A percentile compares a stretch with the other conserved stretches of the same genome.
Evolutionary conservation across 1,140 invertebrate genomes (phyloP).

Genomic region (Ruditapes philippinarum): DNA sequence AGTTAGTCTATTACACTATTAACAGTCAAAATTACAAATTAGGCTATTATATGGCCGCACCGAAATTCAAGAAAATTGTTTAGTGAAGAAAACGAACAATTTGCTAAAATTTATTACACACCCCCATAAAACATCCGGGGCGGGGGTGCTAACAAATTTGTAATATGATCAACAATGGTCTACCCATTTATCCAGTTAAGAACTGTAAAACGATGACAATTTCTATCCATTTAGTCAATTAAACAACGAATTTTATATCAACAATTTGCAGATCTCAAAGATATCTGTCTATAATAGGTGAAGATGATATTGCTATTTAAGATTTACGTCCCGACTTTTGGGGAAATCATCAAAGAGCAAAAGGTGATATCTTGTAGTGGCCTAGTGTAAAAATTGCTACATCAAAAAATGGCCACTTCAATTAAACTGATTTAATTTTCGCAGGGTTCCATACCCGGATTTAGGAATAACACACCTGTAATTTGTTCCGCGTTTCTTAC

Average conservation of each 20-base stretch:
- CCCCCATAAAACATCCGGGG: slow-evolving; percentile 37
- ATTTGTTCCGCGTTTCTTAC: background rate
- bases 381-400: slow-evolving; percentile 27
- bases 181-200: slow-evolving; percentile 46
- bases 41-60: background rate
- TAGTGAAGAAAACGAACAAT: background rate
- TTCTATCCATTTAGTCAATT: slow-evolving; percentile 35
- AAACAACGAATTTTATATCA: slow-evolving; percentile 39
- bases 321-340: background rate
- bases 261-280: slow-evolving; percentile 5
- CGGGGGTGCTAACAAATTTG: slow-evolving; percentile 22
- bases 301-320: slow-evolving; percentile 39
- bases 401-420: slow-evolving; percentile 1
- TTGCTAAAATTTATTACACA: slow-evolving; percentile 17
- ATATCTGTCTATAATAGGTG: slow-evolving; percentile 9
- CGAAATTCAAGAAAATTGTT: background rate
- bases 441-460: background rate
- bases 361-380: slow-evolving; percentile 16
- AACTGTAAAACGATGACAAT: slow-evolving; percentile 22
- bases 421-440: slow-evolving; percentile 32
- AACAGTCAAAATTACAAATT: no score
- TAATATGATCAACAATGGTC: slow-evolving; percentile 25
- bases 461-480: slow-evolving; percentile 4
- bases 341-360: slow-evolving; percentile 22
- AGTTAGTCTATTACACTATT: no score